Evolutionary conservation across 2,113 vertebrate species (phyloP).

Genomic region (Lanius ludovicianus): DNA sequence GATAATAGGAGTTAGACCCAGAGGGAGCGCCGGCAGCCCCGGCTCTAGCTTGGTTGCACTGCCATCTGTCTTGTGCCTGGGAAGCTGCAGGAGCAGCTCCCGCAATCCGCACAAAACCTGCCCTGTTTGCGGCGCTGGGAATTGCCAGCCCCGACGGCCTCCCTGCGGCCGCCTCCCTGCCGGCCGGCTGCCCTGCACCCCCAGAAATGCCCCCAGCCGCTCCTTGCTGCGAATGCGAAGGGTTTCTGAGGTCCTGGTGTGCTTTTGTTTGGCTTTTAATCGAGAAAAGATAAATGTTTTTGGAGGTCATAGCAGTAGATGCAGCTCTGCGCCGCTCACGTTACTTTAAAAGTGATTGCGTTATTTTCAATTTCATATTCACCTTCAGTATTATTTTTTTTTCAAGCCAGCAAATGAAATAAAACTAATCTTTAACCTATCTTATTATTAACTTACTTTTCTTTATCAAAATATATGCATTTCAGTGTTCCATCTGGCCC

Average conservation of each 20-base stretch:
- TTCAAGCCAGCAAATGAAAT: not conserved
- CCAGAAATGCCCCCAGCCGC: not conserved
- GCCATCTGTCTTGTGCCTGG: constrained; percentile 93
- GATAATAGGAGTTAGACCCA: constrained; percentile 95
- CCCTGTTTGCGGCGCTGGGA: not conserved
- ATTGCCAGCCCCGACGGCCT: too few species aligned
- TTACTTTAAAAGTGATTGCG: not conserved
- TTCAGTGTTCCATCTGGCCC: not conserved
- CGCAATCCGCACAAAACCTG: constrained; percentile 50
- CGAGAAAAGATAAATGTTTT: not conserved
- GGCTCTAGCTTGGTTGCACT: constrained; percentile 91
- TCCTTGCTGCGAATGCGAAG: not conserved
- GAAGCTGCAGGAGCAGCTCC: constrained; percentile 79
- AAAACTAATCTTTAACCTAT: not conserved
- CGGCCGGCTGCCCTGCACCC: not conserved
- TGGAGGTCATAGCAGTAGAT: not conserved
- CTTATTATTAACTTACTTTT: not conserved
- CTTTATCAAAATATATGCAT: not conserved
- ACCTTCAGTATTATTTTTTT: not conserved
- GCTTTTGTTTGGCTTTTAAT: not conserved
- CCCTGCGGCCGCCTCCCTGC: not conserved
- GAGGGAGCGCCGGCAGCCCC: constrained; percentile 74
- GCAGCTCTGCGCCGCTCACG: not conserved
- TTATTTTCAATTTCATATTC: not conserved
- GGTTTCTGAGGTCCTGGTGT: not conserved